These are phyloP conservation scores for Phengaris arion DNA, from an alignment of 2,888 invertebrate genomes.

Conservation along the genomic window DNA sequence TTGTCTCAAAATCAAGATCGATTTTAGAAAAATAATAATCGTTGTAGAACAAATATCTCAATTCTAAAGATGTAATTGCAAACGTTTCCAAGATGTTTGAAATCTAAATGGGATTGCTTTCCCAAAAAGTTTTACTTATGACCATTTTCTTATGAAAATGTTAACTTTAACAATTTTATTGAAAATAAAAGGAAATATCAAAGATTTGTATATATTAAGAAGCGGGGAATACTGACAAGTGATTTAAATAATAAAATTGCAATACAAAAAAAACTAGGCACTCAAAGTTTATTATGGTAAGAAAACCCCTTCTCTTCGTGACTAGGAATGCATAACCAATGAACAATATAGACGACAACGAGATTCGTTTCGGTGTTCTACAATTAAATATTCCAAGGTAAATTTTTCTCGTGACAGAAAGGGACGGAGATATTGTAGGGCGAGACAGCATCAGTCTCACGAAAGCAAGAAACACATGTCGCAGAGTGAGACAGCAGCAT, in stretches of 20 bases:
- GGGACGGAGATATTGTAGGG: not conserved
- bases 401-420: no score
- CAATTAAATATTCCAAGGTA: not conserved
- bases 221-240: no score
- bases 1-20: not conserved
- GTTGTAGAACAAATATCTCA: not conserved
- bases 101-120: not conserved
- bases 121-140: no score
- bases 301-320: not conserved
- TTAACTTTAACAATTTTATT: no score
- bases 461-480: not conserved
- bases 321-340: not conserved
- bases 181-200: no score
- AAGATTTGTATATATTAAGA: no score
- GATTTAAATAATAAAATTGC: no score
- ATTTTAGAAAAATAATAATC: not conserved
- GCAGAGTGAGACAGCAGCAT: slow-evolving; percentile 50
- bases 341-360: not conserved
- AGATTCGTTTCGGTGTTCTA: not conserved
- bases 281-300: not conserved
- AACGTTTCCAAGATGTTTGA: not conserved
- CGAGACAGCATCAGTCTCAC: slow-evolving; percentile 3
- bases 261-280: no score
- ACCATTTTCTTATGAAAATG: no score
- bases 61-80: not conserved